phyloP scores from a whole-genome alignment of 2,113 vertebrate genomes.

The Hypomesus transpacificus region DNA sequence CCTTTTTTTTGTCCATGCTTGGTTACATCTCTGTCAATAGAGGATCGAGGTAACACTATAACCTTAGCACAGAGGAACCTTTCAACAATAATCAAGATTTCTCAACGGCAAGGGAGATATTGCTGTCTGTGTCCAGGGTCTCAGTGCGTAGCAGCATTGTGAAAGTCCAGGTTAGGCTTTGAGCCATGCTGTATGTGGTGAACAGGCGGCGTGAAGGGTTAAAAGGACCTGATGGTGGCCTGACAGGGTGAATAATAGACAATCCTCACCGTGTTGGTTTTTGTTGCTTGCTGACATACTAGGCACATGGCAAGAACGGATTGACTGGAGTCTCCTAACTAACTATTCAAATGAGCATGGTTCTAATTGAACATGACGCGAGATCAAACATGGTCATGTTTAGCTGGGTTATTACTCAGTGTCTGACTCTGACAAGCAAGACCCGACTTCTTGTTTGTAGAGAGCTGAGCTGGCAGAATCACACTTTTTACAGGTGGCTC shows the following conservation, averaged over 20 bases:
- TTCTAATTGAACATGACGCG: too few relatives aligned
- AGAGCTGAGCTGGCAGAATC: constrained; percentile 32
- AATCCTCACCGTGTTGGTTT: constrained; percentile 54
- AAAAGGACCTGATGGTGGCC: constrained; percentile 34
- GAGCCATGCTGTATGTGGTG: constrained; percentile 54
- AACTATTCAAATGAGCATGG: too few relatives aligned
- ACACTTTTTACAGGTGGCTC: constrained; percentile 43
- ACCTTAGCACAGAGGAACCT: constrained; percentile 37
- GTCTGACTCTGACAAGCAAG: neutral
- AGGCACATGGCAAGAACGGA: neutral
- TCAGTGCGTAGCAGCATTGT: constrained; percentile 25
- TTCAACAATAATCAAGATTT: constrained; percentile 58
- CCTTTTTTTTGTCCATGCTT: constrained; percentile 6
- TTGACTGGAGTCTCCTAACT: too few relatives aligned
- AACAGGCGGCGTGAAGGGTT: constrained; percentile 42
- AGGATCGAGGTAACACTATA: constrained; percentile 14
- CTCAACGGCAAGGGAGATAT: constrained; percentile 49
- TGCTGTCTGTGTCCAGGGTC: constrained; percentile 57
- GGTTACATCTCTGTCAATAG: constrained; percentile 33
- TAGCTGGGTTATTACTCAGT: neutral
- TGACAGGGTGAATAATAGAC: constrained; percentile 58
- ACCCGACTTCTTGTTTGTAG: constrained; percentile 28
- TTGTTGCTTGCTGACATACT: constrained; percentile 42
- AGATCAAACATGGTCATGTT: neutral
- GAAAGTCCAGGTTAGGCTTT: constrained; percentile 35